Evolutionary conservation across 1,140 invertebrate genomes (phyloP).

Genomic region (Neodiprion pinetum): DNA sequence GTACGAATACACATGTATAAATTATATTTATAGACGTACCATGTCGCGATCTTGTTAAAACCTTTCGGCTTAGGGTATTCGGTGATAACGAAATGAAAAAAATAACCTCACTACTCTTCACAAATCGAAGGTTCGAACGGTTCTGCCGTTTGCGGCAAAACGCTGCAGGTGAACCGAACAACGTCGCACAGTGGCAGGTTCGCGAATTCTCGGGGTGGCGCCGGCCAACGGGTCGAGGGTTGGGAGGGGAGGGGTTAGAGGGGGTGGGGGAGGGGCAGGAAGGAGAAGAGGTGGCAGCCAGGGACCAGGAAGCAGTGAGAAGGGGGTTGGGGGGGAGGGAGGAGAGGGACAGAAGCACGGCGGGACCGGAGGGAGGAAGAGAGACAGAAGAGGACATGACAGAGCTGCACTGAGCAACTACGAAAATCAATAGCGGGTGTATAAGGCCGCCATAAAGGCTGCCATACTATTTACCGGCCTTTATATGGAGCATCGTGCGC

Average conservation of each 20-base stretch:
- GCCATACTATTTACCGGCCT: background rate
- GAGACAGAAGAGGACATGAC: conserved; percentile 32
- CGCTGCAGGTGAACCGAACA: conserved; percentile 10
- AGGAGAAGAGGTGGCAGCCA: background rate
- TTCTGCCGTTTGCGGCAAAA: conserved; percentile 13
- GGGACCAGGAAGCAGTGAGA: background rate
- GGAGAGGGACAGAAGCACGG: conserved; percentile 27
- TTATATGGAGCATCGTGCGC: background rate
- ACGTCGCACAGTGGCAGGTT: conserved; percentile 7
- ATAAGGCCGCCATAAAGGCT: conserved; percentile 5
- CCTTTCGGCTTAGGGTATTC: background rate
- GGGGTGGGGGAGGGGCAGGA: background rate
- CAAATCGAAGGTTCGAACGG: conserved; percentile 11
- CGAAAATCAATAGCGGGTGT: conserved; percentile 48
- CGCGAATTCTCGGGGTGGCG: conserved; percentile 9
- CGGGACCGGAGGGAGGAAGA: conserved; percentile 18
- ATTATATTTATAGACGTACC: background rate
- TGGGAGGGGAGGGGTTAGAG: background rate
- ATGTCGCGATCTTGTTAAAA: background rate
- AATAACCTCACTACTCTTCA: conserved; percentile 6
- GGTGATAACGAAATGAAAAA: background rate
- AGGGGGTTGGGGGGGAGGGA: conserved; percentile 27
- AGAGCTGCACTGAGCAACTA: conserved; percentile 35
- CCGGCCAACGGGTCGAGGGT: conserved; percentile 6
- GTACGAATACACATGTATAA: too few species aligned